Evolutionary conservation across 2,888 invertebrate species (phyloP), one percentile per base, ranked within the genome.

Genomic region (Phyllotreta striolata): DNA sequence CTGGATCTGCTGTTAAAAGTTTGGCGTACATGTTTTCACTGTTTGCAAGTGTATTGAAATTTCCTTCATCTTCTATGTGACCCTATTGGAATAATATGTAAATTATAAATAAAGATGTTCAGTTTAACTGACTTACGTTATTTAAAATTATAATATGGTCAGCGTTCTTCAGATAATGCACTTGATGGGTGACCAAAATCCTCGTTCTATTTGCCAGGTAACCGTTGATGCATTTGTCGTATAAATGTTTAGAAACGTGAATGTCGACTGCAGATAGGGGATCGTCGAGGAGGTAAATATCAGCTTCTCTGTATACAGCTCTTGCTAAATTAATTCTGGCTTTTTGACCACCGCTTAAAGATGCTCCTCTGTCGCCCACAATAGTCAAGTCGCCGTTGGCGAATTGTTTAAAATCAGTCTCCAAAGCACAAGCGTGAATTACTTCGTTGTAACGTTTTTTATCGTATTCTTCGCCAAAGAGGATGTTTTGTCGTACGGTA

Each of bases 181-280:
- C 85, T 79, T 95, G 94, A 83, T 95, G 94, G 0, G 95, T 95
- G 63, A 93, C 91, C 9, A 95, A 85, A 62, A 95, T 86, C 47
- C 91, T 84, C 0, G 91, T 91, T 76, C 88, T 88, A 5, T 86
- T 83, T 49, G 84, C 84, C 67, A 94, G 82, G 72, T 86, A 87
- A 0, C 85, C 87, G 70, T 85, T 86, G 66, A 93, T 90, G 75
- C 92, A 94, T 75, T 91, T 86, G 55, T 92, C 89, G 77, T 91
- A 93, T 46, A 95, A 81, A 75, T 90, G 89, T 61, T 89, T 86
- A 0, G 91, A 90, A 0, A 94, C 93, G 68, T 90, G 89, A 0
- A 91, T 86, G 76, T 95, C 94, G 2, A 94, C 93, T 1, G 93
- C 93, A 10, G 91, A 91, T 41, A 94, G 81, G 0, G 94, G 93